phyloP scores from a whole-genome alignment of 2,888 invertebrate species.

The Marasmarcha lunaedactyla region DNA sequence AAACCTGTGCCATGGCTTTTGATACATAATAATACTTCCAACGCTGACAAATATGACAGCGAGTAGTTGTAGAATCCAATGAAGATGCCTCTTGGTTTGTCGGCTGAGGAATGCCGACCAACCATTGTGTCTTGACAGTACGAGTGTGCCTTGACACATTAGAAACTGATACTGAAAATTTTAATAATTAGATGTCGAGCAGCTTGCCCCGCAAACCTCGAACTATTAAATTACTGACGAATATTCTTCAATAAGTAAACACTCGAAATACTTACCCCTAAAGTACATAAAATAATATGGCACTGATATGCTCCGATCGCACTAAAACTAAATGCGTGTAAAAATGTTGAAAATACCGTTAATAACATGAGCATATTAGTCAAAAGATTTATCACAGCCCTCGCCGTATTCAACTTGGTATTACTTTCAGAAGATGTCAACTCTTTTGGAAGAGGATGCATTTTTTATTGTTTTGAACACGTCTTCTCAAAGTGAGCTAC shows the following conservation, averaged over 20 bases:
- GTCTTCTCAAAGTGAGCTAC: no score
- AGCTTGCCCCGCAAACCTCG: no score
- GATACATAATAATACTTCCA: conserved; percentile 22
- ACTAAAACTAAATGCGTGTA: conserved; percentile 19
- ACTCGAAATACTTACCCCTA: conserved; percentile 40
- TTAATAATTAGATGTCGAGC: conserved; percentile 1
- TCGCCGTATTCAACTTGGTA: conserved; percentile 8
- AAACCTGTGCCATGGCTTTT: conserved; percentile 20
- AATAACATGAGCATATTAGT: conserved; percentile 24
- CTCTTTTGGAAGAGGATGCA: no score
- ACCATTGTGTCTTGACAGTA: conserved; percentile 28
- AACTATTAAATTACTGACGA: no score
- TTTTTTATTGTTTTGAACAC: no score
- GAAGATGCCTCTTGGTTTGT: conserved; percentile 19
- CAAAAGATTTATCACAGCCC: conserved; percentile 24
- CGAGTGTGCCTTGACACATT: conserved; percentile 31
- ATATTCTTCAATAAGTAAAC: no score
- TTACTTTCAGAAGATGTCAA: no score
- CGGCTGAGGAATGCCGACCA: conserved; percentile 27
- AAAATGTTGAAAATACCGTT: conserved; percentile 24
- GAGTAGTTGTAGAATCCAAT: conserved; percentile 22
- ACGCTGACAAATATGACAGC: conserved; percentile 18
- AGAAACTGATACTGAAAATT: conserved; percentile 33
- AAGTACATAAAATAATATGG: conserved; percentile 28
- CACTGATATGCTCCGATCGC: conserved; percentile 18